Conservation (phyloP, 2,113 vertebrate genomes). For the Ciconia maguari region DNA sequence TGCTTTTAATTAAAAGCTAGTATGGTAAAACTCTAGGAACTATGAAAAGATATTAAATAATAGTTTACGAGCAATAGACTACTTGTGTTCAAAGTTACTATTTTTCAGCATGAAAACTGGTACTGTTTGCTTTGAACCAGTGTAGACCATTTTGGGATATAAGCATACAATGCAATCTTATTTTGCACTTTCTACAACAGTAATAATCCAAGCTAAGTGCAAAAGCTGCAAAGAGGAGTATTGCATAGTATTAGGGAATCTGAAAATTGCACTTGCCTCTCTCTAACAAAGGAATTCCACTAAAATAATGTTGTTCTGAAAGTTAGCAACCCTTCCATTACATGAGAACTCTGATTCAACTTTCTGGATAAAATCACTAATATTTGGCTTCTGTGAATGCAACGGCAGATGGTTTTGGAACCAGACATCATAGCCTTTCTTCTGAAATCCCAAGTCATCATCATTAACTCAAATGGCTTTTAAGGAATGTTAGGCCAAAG, state of each 20-base stretch:
- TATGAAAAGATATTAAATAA: neutral
- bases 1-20: neutral
- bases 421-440: neutral
- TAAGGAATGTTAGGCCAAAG: neutral
- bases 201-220: neutral
- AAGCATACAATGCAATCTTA: neutral
- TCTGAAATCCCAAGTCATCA: neutral
- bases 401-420: neutral
- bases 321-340: neutral
- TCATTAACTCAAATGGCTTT: neutral
- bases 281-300: neutral
- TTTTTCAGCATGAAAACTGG: neutral
- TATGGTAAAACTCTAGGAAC: neutral
- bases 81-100: neutral
- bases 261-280: neutral
- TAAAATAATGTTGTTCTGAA: neutral
- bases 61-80: neutral
- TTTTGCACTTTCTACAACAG: neutral
- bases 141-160: neutral
- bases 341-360: neutral
- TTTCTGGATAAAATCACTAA: neutral
- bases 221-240: neutral
- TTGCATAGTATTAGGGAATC: neutral
- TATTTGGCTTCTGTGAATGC: neutral
- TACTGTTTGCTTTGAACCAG: neutral